Evolutionary conservation across 2,888 invertebrate species (phyloP).

Genomic region (Stenolophus ochropezus): DNA sequence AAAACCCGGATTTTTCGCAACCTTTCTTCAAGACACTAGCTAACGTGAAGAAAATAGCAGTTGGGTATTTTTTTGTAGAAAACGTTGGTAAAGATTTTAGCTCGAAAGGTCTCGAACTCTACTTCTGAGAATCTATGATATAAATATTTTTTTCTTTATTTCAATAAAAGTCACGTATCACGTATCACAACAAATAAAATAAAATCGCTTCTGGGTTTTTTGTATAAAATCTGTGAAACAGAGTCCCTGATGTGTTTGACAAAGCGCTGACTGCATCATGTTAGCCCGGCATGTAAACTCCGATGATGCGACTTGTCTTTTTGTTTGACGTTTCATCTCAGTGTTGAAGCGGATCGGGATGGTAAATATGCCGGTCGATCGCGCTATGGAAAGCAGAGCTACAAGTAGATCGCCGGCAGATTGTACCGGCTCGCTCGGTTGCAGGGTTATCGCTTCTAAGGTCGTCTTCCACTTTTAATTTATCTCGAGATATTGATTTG

Average conservation of each 20-base stretch:
- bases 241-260: not conserved
- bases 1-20: too few relatives aligned
- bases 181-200: too few relatives aligned
- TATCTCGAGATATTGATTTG: not conserved
- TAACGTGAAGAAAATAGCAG: too few relatives aligned
- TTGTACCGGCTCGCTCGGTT: not conserved
- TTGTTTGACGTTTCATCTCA: slow-evolving; percentile 25
- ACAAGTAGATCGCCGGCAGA: not conserved
- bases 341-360: not conserved
- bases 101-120: too few relatives aligned
- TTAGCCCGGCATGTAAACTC: not conserved
- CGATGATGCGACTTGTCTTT: not conserved
- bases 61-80: too few relatives aligned
- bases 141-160: too few relatives aligned
- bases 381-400: not conserved
- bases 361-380: slow-evolving; percentile 16
- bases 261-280: not conserved
- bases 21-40: too few relatives aligned
- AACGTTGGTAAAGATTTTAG: too few relatives aligned
- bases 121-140: too few relatives aligned
- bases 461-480: not conserved
- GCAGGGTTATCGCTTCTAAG: not conserved
- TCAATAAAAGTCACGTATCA: too few relatives aligned
- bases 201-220: too few relatives aligned
- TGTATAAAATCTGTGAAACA: too few relatives aligned